phyloP scores from a whole-genome alignment of 2,888 invertebrate genomes.

The Melanophora roralis region DNA sequence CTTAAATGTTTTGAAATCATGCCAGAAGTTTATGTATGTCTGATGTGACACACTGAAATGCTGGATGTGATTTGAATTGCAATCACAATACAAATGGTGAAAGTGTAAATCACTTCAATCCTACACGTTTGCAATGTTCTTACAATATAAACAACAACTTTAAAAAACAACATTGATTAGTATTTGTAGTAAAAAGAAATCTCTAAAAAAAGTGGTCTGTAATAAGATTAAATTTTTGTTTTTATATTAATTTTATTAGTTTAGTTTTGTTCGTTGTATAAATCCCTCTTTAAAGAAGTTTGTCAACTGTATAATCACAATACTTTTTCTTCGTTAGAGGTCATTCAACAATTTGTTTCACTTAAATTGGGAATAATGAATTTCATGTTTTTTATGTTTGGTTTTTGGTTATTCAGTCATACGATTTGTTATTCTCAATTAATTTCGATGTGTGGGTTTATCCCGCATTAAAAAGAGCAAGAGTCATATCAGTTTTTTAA shows the following conservation, averaged over 20 bases:
- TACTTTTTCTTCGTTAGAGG: conserved; percentile 47
- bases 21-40: conserved; percentile 51
- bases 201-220: conserved; percentile 25
- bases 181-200: background rate
- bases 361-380: conserved; percentile 7
- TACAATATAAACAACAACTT: too few species aligned
- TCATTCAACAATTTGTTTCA: conserved; percentile 62
- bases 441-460: too few species aligned
- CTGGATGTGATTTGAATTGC: conserved; percentile 49
- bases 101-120: conserved; percentile 57
- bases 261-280: too few species aligned
- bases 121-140: conserved; percentile 16
- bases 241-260: conserved; percentile 10
- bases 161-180: conserved; percentile 42
- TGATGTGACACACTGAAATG: conserved; percentile 46
- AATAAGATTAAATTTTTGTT: conserved; percentile 18
- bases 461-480: too few species aligned
- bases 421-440: too few species aligned
- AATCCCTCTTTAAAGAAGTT: too few species aligned
- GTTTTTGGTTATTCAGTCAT: too few species aligned
- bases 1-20: conserved; percentile 50
- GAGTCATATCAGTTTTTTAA: too few species aligned
- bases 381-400: too few species aligned
- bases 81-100: conserved; percentile 33
- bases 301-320: conserved; percentile 14